These are phyloP conservation scores for Xestia rhomboidea DNA, from an alignment of 2,888 invertebrate genomes.

Conservation along the genomic window DNA sequence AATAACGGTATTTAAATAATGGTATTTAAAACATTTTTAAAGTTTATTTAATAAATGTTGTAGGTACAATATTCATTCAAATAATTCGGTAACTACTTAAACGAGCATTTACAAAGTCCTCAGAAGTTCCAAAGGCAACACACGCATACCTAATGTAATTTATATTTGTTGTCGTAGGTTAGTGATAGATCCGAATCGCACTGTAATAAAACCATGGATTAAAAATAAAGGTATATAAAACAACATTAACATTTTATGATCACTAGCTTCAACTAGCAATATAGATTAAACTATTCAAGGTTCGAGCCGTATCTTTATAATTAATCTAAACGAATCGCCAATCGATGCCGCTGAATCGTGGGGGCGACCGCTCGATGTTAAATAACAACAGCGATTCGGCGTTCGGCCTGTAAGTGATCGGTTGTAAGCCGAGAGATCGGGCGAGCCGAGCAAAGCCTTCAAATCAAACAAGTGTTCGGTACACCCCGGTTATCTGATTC, in stretches of 20 bases:
- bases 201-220: slow-evolving; percentile 16
- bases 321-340: slow-evolving; percentile 59
- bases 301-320: slow-evolving; percentile 53
- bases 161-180: slow-evolving; percentile 16
- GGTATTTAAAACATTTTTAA: not conserved
- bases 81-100: not conserved
- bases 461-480: slow-evolving; percentile 83
- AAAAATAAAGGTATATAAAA: slow-evolving; percentile 31
- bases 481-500: slow-evolving; percentile 75
- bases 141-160: not conserved
- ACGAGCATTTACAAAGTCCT: not conserved
- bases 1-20: not conserved
- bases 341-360: slow-evolving; percentile 52
- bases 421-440: slow-evolving; percentile 70
- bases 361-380: slow-evolving; percentile 48
- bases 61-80: not conserved
- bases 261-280: slow-evolving; percentile 39
- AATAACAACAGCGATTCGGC: slow-evolving; percentile 65
- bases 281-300: slow-evolving; percentile 59
- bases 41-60: not conserved
- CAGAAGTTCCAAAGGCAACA: not conserved
- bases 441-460: slow-evolving; percentile 70
- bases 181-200: slow-evolving; percentile 27
- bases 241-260: slow-evolving; percentile 48
- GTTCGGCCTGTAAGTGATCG: slow-evolving; percentile 73